Evolutionary conservation across 2,113 vertebrate genomes (phyloP).

Genomic region (Dryoscopus gambensis): DNA sequence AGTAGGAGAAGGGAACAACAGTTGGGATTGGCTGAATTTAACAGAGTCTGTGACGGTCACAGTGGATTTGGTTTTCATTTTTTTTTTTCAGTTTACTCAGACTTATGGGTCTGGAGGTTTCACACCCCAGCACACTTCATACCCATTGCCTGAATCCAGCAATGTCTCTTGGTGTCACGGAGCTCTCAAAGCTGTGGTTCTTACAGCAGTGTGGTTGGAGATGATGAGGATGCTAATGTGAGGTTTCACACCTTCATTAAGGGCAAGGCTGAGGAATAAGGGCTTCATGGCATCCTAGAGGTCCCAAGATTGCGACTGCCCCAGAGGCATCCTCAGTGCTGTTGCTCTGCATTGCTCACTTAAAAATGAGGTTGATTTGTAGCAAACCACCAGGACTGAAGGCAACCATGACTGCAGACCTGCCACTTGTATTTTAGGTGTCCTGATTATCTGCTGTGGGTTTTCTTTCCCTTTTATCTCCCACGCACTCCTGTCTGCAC

Average conservation of each 20-base stretch:
- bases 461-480: neutral
- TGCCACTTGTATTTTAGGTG: neutral
- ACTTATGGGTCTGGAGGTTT: neutral
- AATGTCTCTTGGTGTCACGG: neutral
- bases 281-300: neutral
- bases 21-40: neutral
- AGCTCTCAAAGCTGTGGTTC: neutral
- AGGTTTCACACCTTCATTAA: neutral
- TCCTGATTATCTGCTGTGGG: neutral
- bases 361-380: neutral
- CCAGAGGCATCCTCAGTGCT: neutral
- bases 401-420: neutral
- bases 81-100: neutral
- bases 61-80: neutral
- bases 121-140: neutral
- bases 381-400: neutral
- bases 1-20: neutral
- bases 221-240: neutral
- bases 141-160: neutral
- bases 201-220: neutral
- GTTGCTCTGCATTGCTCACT: neutral
- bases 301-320: accelerated
- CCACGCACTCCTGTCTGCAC: neutral
- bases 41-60: neutral
- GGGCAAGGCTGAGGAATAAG: neutral